Evolutionary conservation across 2,113 vertebrate species (phyloP), one percentile per base, ranked within the genome.

Genomic region (Rhynchomys soricoides): DNA sequence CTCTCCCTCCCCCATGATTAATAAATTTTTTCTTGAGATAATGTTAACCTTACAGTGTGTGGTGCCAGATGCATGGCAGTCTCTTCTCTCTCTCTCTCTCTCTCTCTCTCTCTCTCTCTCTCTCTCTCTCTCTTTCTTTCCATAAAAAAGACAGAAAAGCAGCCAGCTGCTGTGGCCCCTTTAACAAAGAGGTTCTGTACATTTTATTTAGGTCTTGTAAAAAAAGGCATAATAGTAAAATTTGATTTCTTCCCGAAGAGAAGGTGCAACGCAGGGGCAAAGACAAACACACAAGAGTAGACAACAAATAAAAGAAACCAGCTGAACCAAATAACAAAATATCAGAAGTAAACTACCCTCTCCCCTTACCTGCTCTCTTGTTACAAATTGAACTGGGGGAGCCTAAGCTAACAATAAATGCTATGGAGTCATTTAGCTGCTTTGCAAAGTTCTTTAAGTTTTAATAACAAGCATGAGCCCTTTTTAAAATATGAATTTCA

Each of bases 401-500:
- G 94, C 89, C 31, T 15, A 73, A 85, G 78, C 89, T 62, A 79
- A 86, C 68, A 95, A 75, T 87, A 92, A 96, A 93, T 48, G 92
- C 62, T 45, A 66, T 50, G 79, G 73, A 94, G 89, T 91, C 90
- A 97, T 96, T 95, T 79, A 90, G 95, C 82, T 73, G 78, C 91
- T 97, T 97, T 95, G 94, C 92, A 50, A 96, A 96, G 92, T 97
- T 95, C 96, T 97, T 98, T 94, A 98, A 94, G 94, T 97, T 97
- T 98, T 97, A 97, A 98, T 97, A 97, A 91, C 64, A 59, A 95
- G 93, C 97, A 87, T 70, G 77, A 95, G 50, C 73, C 68, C 70
- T 78, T 95, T 96, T 93, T 97, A 94, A 96, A 97, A 96, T 97
- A 96, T 96, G 96, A 96, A 97, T 97, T 96, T 96, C 96, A 98